Percentiles rank a stretch among this genome's conserved stretches.
These are phyloP conservation scores for Morpho achilles DNA, from an alignment of 2,888 invertebrate species.

Conservation along the genomic window DNA sequence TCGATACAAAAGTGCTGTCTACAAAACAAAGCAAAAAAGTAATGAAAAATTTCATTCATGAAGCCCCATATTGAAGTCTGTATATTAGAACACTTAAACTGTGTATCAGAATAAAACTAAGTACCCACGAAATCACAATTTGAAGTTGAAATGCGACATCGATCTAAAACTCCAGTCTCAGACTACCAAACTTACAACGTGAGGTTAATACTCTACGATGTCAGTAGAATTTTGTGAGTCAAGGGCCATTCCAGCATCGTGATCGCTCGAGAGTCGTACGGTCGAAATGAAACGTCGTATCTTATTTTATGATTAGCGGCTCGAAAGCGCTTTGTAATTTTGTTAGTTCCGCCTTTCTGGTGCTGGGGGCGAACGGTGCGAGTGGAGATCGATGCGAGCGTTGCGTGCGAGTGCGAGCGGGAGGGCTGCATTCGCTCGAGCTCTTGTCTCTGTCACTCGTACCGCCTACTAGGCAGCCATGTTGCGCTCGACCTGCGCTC, in stretches of 20 bases:
- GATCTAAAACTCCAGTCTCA: slow-evolving; percentile 52
- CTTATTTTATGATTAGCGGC: slow-evolving; percentile 80
- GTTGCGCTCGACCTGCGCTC: slow-evolving; percentile 79
- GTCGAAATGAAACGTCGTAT: slow-evolving; percentile 80
- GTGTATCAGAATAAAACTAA: no score
- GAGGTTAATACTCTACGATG: slow-evolving; percentile 67
- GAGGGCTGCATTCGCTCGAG: slow-evolving; percentile 50
- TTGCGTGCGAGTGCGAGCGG: slow-evolving; percentile 66
- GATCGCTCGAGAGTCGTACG: slow-evolving; percentile 77
- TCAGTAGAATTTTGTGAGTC: slow-evolving; percentile 76
- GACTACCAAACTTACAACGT: slow-evolving; percentile 55
- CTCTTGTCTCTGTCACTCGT: slow-evolving; percentile 64
- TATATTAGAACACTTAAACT: slow-evolving; percentile 17
- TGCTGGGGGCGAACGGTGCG: slow-evolving; percentile 76
- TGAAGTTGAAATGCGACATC: slow-evolving; percentile 10
- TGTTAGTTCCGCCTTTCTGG: slow-evolving; percentile 80
- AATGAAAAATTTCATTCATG: slow-evolving; percentile 28
- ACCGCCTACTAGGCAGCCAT: slow-evolving; percentile 79
- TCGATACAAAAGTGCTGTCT: slow-evolving; percentile 37
- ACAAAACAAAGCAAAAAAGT: slow-evolving; percentile 42
- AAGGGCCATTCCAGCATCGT: slow-evolving; percentile 76
- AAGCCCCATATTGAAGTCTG: slow-evolving; percentile 16
- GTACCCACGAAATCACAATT: slow-evolving; percentile 12
- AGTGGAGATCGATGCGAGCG: slow-evolving; percentile 77
- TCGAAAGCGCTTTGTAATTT: slow-evolving; percentile 80